These are phyloP conservation scores for Sebastes elongatus DNA, from an alignment of 2,797 vertebrate genomes.

Conservation along the genomic window DNA sequence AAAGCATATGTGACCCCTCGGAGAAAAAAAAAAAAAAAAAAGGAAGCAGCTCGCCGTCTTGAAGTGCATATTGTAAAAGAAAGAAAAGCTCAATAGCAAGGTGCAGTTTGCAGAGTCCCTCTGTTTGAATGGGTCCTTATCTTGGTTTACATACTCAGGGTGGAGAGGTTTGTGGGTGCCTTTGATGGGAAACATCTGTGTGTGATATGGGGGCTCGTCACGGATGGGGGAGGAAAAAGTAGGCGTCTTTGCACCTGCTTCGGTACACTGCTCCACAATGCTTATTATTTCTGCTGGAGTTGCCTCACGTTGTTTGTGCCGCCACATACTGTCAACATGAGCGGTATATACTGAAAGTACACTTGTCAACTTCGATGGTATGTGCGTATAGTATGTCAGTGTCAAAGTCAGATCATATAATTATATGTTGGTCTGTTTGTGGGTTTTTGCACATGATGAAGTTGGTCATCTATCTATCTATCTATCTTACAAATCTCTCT, in stretches of 20 bases:
- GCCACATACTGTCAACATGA: slow-evolving; percentile 84
- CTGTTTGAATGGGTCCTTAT: slow-evolving; percentile 87
- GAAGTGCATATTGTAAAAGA: slow-evolving; percentile 82
- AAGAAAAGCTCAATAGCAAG: slow-evolving; percentile 70
- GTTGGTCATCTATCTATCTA: neutral
- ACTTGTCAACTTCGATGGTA: neutral
- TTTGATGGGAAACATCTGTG: slow-evolving; percentile 97
- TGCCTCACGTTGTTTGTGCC: slow-evolving; percentile 50
- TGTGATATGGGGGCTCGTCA: slow-evolving; percentile 84
- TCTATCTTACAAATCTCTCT: neutral
- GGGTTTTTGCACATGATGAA: neutral
- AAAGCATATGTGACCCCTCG: slow-evolving; percentile 83
- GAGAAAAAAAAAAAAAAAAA: slow-evolving; percentile 22
- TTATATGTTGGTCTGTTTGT: neutral
- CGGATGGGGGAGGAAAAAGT: slow-evolving; percentile 89
- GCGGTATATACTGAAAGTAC: slow-evolving; percentile 71
- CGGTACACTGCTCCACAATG: slow-evolving; percentile 90
- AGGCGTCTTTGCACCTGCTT: slow-evolving; percentile 96
- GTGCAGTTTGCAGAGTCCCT: slow-evolving; percentile 81
- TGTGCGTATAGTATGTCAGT: neutral
- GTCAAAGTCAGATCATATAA: neutral
- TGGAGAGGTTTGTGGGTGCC: slow-evolving; percentile 84
- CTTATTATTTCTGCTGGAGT: slow-evolving; percentile 87
- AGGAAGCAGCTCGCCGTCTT: slow-evolving; percentile 62
- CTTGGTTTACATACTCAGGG: slow-evolving; percentile 88